phyloP scores from a whole-genome alignment of 2,888 invertebrate species.

The Yponomeuta sedellus region DNA sequence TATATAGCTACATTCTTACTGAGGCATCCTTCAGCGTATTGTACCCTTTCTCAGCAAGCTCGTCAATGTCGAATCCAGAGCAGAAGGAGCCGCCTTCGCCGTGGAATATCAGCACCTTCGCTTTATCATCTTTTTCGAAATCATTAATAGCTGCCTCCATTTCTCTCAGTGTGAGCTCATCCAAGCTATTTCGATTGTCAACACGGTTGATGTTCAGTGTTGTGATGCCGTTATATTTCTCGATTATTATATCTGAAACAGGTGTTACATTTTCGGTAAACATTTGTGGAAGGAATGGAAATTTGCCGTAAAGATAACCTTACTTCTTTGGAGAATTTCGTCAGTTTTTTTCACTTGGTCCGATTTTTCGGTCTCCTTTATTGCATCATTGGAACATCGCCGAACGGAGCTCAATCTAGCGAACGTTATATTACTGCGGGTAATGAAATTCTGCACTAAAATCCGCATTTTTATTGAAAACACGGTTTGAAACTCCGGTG shows the following conservation, averaged over 20 bases:
- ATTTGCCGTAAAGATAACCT: constrained; percentile 33
- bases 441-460: constrained; percentile 51
- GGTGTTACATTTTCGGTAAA: not conserved
- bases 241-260: constrained; percentile 66
- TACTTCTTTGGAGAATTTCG: constrained; percentile 58
- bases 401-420: constrained; percentile 35
- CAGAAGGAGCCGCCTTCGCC: constrained; percentile 97
- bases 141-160: constrained; percentile 83
- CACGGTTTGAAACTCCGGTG: not conserved
- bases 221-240: constrained; percentile 80
- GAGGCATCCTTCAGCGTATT: constrained; percentile 55
- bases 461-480: constrained; percentile 40
- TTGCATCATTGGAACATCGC: constrained; percentile 39
- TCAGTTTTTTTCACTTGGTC: constrained; percentile 31
- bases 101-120: constrained; percentile 86
- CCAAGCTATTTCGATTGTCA: constrained; percentile 88
- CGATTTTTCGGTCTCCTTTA: constrained; percentile 39
- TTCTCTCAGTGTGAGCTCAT: constrained; percentile 80
- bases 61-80: constrained; percentile 91
- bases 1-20: constrained; percentile 35
- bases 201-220: constrained; percentile 93
- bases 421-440: constrained; percentile 32
- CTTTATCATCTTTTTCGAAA: constrained; percentile 86
- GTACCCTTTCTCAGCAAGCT: constrained; percentile 75
- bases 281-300: not conserved